Base-by-base conservation (phyloP, 53 echinoderm and acorn worm genomes). In the Apostichopus leukothele region DNA sequence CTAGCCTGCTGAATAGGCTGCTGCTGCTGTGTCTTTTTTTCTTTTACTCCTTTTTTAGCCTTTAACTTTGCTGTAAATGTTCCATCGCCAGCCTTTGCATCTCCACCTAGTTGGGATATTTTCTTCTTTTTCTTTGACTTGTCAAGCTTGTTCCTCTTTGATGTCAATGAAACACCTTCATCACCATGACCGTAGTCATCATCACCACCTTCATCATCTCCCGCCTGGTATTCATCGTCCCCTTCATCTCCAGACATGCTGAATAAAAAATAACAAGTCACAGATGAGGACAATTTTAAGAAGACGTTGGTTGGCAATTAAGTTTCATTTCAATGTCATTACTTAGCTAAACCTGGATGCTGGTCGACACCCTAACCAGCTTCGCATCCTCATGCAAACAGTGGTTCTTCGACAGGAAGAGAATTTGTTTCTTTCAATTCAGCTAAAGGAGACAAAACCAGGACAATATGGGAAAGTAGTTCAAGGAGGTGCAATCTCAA, bases 211-310 rank as follows among this genome's bases (percentile, higher is more conserved):
- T 11, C 60, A 16, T 86, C 67, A 10, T 27, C 63, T 9, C n/a
- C 63, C 9, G 9, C 86, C 83, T 83, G 22, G 21, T 54, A 14
- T 55, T 54, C 60, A 54, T 83, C 60, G 18, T 23, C 57, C 19
- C 67, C 86, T 27, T 67, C 52, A 25, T 86, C 52, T 71, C 71
- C 71, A 18, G 71, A 71, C 67, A 67, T 86, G 21, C 67, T 86
- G 50, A 12, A 16, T n/a, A 86, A n/a, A 27, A 0, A 19, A 12
- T 1, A 55, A 83, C 53, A 59, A 59, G 22, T 50, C 14, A 81
- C 5, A 52, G 9, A 39, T 12, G 1, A 5, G 55, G 12, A 21
- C 51, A 39, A 5, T 57, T 57, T 57, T 57, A 57, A 57, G 10
- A 57, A 57, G 7, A 57, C 1, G 10, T 57, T 55, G 23, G 9